Evolutionary conservation across 2,888 invertebrate species (phyloP).

Genomic region (Eustalomyia histrio): DNA sequence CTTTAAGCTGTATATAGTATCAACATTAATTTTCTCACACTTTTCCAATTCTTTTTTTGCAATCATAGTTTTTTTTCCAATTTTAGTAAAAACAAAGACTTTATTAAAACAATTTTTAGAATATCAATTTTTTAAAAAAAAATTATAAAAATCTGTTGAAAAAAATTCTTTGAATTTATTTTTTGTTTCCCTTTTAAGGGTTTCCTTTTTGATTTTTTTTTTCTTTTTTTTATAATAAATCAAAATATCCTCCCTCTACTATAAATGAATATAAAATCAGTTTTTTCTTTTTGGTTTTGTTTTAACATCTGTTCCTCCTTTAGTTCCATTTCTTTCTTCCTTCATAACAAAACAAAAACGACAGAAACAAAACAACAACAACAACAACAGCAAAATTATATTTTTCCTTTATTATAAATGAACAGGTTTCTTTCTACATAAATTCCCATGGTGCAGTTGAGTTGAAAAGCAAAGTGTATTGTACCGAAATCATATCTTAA

Average conservation of each 20-base stretch:
- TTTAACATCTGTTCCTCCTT: slow-evolving; percentile 62
- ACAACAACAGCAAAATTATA: no score
- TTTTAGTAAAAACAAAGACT: no score
- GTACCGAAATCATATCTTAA: slow-evolving; percentile 14
- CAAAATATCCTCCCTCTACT: slow-evolving; percentile 64
- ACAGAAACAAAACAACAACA: slow-evolving; percentile 22
- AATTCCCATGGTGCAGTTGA: slow-evolving; percentile 62
- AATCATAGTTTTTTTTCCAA: no score
- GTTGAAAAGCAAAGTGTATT: slow-evolving; percentile 47
- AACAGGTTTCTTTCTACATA: slow-evolving; percentile 63
- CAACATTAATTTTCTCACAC: no score
- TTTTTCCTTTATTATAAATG: slow-evolving; percentile 38
- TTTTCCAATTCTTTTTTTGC: no score
- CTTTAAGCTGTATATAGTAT: no score
- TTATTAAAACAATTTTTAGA: no score
- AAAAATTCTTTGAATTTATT: background rate
- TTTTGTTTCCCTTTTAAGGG: background rate
- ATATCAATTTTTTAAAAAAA: no score
- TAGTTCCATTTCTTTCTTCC: slow-evolving; percentile 45
- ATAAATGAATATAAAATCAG: slow-evolving; percentile 49
- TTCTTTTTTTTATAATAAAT: slow-evolving; percentile 32
- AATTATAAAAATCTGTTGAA: background rate
- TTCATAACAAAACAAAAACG: slow-evolving; percentile 43
- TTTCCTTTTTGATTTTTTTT: background rate
- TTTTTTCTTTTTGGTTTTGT: slow-evolving; percentile 39